Base-by-base conservation (phyloP, 2,113 vertebrate genomes). In the Heterochromis multidens region DNA sequence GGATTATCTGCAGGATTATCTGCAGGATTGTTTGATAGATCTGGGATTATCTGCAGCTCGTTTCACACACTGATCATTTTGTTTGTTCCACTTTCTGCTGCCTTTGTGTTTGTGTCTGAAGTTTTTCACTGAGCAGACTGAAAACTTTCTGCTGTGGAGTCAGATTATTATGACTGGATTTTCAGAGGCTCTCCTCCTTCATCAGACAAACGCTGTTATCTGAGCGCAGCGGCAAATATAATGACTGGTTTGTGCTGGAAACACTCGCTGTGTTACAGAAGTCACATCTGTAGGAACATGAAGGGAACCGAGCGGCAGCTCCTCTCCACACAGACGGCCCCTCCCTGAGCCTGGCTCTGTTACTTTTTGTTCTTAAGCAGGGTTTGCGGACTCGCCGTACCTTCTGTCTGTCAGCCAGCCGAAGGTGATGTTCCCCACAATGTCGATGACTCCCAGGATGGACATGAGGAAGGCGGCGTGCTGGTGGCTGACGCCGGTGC, bases 401-500 rank as follows among this genome's bases (percentile, higher is more conserved):
- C 93, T 94, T 93, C 95, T 95, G 93, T 99, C 98, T 1, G 97
- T 98, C 82, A 99, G 95, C 98, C 98, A 99, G 86, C 98, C 98
- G 46, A 99, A 99, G 19, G 97, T 97, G 94, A 99, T 92, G 90
- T 99, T 99, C 21, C 98, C 98, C 59, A 98, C 61, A 21, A 99
- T 99, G 93, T 97, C 96, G 46, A 98, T 88, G 88, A 98, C 96
- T 5, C 98, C 98, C n/a, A 99, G 95, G 46, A 98, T 96, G 81
- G 97, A 98, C 97, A 99, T 98, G 70, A 99, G 97, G 87, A 99
- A 97, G 57, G 98, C 97, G 2, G 98, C 97, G 83, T 97, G 95
- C 83, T 97, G 97, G 85, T 97, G 96, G 83, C 95, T 95, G 80
- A 99, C 95, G 21, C 97, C 97, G 0, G 93, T 93, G 2, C 96